phyloP scores from a whole-genome alignment of 2,113 vertebrate genomes.

The Salminus brasiliensis region DNA sequence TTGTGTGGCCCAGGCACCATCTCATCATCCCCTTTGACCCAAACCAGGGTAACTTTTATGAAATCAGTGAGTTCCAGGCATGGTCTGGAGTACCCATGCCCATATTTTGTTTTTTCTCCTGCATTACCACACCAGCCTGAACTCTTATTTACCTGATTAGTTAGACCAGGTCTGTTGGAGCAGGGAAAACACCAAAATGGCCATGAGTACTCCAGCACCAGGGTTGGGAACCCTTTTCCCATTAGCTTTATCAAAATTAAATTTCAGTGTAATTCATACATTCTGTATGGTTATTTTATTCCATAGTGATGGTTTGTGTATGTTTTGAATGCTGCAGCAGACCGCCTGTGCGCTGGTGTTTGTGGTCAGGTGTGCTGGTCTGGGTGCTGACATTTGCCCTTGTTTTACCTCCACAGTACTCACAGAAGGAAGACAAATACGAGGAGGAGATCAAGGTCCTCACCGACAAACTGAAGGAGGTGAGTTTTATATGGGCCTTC shows the following conservation, averaged over 20 bases:
- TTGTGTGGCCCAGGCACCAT: conserved; percentile 48
- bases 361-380: neutral
- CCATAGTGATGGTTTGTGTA: neutral
- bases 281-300: neutral
- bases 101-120: no score
- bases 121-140: neutral
- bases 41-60: neutral
- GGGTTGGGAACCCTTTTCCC: neutral
- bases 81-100: no score
- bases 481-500: conserved; percentile 64
- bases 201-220: no score
- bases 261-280: neutral
- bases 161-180: neutral
- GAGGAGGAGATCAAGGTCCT: conserved; percentile 99
- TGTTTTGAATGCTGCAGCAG: neutral
- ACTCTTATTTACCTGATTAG: neutral
- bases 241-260: neutral
- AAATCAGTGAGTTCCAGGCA: neutral
- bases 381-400: conserved; percentile 38
- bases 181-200: neutral
- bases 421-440: conserved; percentile 98
- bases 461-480: conserved; percentile 99
- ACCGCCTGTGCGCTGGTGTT: neutral
- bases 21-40: neutral
- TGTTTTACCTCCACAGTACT: conserved; percentile 87